phyloP scores from a whole-genome alignment of 2,113 vertebrate species.

The Hiodon alosoides region DNA sequence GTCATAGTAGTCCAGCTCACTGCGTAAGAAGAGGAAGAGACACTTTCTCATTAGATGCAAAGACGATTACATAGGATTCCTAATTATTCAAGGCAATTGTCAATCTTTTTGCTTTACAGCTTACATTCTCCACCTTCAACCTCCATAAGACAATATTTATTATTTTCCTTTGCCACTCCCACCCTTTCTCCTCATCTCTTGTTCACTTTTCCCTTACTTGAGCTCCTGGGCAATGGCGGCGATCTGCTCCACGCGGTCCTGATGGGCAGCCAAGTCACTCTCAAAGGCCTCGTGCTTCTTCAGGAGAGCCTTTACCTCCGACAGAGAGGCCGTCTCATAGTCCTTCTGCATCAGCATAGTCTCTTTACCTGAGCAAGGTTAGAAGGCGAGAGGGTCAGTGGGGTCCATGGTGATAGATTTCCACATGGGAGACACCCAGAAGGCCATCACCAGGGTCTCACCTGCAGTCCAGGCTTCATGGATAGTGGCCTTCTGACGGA shows the following conservation, averaged over 20 bases:
- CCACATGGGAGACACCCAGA: background rate
- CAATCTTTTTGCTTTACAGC: no score
- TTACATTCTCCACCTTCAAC: background rate
- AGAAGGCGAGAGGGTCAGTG: background rate
- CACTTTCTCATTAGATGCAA: background rate
- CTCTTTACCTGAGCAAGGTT: constrained; percentile 73
- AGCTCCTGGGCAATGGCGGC: constrained; percentile 92
- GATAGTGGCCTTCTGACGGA: constrained; percentile 87
- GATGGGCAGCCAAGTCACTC: constrained; percentile 89
- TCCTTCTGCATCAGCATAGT: constrained; percentile 83
- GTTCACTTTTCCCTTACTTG: constrained; percentile 61
- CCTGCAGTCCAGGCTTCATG: constrained; percentile 87
- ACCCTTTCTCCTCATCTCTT: background rate
- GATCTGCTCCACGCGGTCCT: constrained; percentile 93
- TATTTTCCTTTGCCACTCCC: background rate
- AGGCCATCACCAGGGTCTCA: constrained; percentile 34
- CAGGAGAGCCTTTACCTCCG: constrained; percentile 85
- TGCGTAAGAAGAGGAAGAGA: constrained; percentile 29
- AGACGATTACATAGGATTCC: no score
- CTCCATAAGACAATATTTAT: background rate
- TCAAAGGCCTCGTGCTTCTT: constrained; percentile 93
- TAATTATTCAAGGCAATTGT: no score
- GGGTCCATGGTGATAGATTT: background rate
- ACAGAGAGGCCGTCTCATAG: constrained; percentile 78
- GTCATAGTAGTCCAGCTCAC: constrained; percentile 91